Base-by-base conservation (phyloP, 2,113 vertebrate species). In the Tupaia chinensis region DNA sequence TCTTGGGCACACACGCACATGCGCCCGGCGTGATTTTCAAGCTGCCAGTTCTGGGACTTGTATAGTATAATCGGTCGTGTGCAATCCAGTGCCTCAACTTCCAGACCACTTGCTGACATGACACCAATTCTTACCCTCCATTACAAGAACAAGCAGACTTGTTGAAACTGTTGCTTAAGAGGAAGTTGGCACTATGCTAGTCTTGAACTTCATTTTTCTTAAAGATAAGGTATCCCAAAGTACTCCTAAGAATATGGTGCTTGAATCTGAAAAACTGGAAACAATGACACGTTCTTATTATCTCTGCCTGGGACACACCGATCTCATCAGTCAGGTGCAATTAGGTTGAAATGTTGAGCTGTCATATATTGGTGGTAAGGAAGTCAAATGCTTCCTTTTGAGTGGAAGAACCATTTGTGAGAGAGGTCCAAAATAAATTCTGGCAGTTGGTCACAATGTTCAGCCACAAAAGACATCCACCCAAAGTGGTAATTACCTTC, bases 331-430 rank as follows among this genome's bases (percentile, higher is more conserved):
- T 88, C 77, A 95, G 86, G 19, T 93, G 86, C 82, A 87, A 74
- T 76, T 95, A 93, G 83, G 56, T 78, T 96, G 78, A 97, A 97
- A 94, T 72, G 58, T 95, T 87, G 56, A 80, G 73, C 68, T 88
- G 0, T 95, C 81, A 72, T 95, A 32, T 88, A 20, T 65, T 96
- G 87, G 72, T 97, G 87, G 20, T 92, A 78, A 98, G 95, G 93
- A 97, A 98, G 81, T 87, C 87, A 95, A 92, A 96, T 88, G 54
- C 76, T 98, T 98, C 65, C 92, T 98, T 97, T 96, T 93, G 83
- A 97, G 76, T 93, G 74, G 76, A n/a, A 80, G 66, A 97, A 77
- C 76, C 93, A 86, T 97, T 98, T 96, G 87, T 91, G 34, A 95
- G 85, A 91, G 93, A 58, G 73, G 53, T 89, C 65, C 83, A 96